Evolutionary conservation across 2,888 invertebrate species (phyloP).

Genomic region (Hylaea fasciaria): DNA sequence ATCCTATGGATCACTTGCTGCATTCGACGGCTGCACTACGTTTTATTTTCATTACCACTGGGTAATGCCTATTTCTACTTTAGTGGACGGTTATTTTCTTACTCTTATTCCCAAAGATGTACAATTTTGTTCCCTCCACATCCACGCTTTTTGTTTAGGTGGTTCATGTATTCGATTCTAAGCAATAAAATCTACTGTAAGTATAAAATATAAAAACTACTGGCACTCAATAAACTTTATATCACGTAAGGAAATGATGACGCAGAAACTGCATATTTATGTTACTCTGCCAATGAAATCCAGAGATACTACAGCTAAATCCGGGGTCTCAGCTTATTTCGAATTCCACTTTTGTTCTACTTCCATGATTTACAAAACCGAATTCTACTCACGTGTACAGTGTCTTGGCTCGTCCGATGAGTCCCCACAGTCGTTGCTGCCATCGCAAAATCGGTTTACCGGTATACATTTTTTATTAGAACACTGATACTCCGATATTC

Average conservation of each 20-base stretch:
- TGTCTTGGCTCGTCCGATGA: slow-evolving; percentile 91
- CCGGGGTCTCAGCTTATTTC: slow-evolving; percentile 11
- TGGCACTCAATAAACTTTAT: too few species aligned
- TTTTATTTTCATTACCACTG: too few species aligned
- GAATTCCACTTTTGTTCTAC: slow-evolving; percentile 15
- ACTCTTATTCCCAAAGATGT: too few species aligned
- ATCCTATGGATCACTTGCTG: too few species aligned
- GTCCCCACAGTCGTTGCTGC: slow-evolving; percentile 92
- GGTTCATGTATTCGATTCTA: too few species aligned
- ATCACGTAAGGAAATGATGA: neutral
- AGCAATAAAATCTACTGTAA: too few species aligned
- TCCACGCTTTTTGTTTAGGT: too few species aligned
- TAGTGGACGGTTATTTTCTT: too few species aligned
- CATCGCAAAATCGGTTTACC: slow-evolving; percentile 91
- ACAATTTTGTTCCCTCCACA: too few species aligned
- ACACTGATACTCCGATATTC: slow-evolving; percentile 88
- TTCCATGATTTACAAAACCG: slow-evolving; percentile 12
- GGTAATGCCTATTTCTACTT: too few species aligned
- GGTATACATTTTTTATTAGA: slow-evolving; percentile 87
- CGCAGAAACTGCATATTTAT: neutral
- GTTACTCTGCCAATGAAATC: neutral
- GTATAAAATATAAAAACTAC: too few species aligned
- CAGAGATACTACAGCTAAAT: slow-evolving; percentile 11
- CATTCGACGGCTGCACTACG: too few species aligned
- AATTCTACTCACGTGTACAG: slow-evolving; percentile 90